Base-by-base conservation (phyloP, 53 echinoderm and acorn worm species). In the Zoroaster sp. region DNA sequence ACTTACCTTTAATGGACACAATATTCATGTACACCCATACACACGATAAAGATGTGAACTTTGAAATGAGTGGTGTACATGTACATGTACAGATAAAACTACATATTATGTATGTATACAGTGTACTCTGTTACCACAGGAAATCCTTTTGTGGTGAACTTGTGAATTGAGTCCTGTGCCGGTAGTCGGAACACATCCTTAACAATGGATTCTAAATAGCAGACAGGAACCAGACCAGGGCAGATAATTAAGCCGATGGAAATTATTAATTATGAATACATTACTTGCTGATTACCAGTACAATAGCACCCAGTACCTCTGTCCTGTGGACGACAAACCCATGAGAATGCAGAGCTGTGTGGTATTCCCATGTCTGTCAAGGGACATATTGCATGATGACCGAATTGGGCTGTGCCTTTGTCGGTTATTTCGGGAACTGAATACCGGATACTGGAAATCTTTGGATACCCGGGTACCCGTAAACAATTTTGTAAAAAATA, bases 141-240 rank as follows among this genome's bases (percentile, higher is more conserved):
- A 59, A 59, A 59, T 59, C 63, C 63, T 59, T 59, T 59, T n/a
- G n/a, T n/a, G n/a, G 63, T 59, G 28, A 3, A 21, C 63, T 59
- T 59, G 63, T 59, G 63, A 9, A 44, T 12, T 9, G 7, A 59
- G 23, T 59, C 63, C 63, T 21, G 63, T 59, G 28, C 63, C 63
- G n/a, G 63, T 55, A 59, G 0, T 2, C 0, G 63, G 10, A 4
- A 52, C 63, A 59, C 3, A 59, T 59, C 23, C 25, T 28, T 28
- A 13, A 28, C 21, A 28, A 13, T 13, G 2, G 63, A 7, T 25
- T 9, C 2, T 28, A 4, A 25, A 59, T 6, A 8, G 14, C 63
- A 82, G 82, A 68, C 82, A 82, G 82, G 82, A 82, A 82, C 82
- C 67, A 82, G 68, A 82, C 82, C 36, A 4, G 43, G 38, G 20